Conservation (phyloP, 2,113 vertebrate species). For the Rhadina sibilatrix region DNA sequence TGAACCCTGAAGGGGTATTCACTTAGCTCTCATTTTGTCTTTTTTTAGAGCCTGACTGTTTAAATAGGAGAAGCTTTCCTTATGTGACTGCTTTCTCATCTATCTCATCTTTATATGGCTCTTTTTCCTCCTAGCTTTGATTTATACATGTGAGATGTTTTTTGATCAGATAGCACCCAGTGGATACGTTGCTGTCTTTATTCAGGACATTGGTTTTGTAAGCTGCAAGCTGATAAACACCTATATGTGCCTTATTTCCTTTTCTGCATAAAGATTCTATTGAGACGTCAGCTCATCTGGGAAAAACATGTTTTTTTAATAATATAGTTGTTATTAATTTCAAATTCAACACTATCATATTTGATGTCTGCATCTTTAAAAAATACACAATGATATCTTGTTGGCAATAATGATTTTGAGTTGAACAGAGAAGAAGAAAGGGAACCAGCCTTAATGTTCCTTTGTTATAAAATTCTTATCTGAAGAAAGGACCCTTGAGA, state of each 20-base stretch:
- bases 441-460: background rate
- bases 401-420: conserved; percentile 19
- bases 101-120: conserved; percentile 5
- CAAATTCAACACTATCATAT: conserved; percentile 55
- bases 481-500: conserved; percentile 30
- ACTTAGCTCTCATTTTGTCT: background rate
- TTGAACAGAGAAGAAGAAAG: conserved; percentile 2
- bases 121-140: conserved; percentile 12
- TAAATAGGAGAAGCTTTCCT: conserved; percentile 2
- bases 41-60: conserved; percentile 20
- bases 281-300: conserved; percentile 63
- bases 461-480: conserved; percentile 53
- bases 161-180: conserved; percentile 55
- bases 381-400: conserved; percentile 43
- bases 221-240: conserved; percentile 50
- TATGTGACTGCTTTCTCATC: conserved; percentile 9
- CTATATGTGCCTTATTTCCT: conserved; percentile 55
- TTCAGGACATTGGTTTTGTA: conserved; percentile 42
- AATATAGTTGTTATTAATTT: conserved; percentile 60
- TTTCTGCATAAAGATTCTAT: conserved; percentile 44
- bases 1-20: background rate
- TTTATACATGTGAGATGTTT: conserved; percentile 49
- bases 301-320: conserved; percentile 60
- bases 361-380: conserved; percentile 62
- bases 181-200: conserved; percentile 49